Percentiles rank a stretch among this genome's conserved stretches.
Evolutionary conservation across 2,797 vertebrate genomes (phyloP).

Genomic region (Sebastes hubbsi): DNA sequence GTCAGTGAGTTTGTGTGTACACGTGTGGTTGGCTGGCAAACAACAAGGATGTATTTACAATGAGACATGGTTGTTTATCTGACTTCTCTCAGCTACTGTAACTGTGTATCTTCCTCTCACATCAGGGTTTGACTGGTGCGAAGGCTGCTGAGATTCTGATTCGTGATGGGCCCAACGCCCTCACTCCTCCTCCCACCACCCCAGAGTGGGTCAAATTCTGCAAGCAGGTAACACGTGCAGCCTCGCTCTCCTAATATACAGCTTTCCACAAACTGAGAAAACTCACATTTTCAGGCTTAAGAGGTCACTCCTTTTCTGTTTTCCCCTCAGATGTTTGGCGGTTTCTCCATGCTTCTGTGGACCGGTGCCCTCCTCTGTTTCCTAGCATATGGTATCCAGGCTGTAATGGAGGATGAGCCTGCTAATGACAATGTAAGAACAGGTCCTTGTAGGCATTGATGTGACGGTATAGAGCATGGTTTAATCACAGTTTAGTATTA

Average conservation of each 20-base stretch:
- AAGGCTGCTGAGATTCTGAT: constrained; percentile 92
- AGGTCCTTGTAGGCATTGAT: not conserved
- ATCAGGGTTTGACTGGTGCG: constrained; percentile 86
- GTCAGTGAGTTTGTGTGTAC: not conserved
- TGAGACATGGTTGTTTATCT: not conserved
- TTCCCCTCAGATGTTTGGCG: constrained; percentile 89
- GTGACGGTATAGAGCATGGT: not conserved
- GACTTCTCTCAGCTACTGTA: not conserved
- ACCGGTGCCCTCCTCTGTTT: constrained; percentile 97
- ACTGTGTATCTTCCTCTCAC: not conserved
- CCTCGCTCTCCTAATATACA: not conserved
- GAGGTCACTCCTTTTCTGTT: not conserved
- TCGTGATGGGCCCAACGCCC: constrained; percentile 92
- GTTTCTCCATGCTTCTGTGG: constrained; percentile 96
- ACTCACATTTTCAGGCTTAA: not conserved
- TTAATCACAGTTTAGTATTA: not conserved
- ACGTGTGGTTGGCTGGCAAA: not conserved
- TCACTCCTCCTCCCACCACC: constrained; percentile 95
- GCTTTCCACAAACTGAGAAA: not conserved
- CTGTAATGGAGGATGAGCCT: constrained; percentile 87
- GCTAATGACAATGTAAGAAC: constrained; percentile 92
- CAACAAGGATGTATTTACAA: not conserved
- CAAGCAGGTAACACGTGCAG: constrained; percentile 72
- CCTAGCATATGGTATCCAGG: constrained; percentile 90
- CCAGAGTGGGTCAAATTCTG: constrained; percentile 99